Evolutionary conservation across 2,888 invertebrate species (phyloP).

Genomic region (Yponomeuta evonymella): DNA sequence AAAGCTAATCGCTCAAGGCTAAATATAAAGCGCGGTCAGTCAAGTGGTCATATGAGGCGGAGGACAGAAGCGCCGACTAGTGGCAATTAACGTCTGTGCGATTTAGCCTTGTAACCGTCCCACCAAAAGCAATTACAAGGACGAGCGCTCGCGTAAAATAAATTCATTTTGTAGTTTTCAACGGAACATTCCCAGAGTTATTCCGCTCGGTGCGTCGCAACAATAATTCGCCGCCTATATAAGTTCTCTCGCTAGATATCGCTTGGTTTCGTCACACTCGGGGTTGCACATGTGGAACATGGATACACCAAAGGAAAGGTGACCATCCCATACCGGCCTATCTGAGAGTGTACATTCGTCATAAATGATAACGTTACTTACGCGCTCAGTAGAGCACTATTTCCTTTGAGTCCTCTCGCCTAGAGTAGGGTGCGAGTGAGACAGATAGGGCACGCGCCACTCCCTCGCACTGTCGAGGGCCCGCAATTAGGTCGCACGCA

Average conservation of each 20-base stretch:
- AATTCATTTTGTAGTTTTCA: neutral
- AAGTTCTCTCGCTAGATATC: neutral
- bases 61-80: too few relatives aligned
- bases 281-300: too few relatives aligned
- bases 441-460: conserved; percentile 22
- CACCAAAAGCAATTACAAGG: neutral
- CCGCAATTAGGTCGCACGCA: conserved; percentile 21
- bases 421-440: neutral
- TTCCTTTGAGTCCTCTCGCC: conserved; percentile 7
- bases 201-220: neutral
- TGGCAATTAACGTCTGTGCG: too few relatives aligned
- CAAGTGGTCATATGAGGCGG: too few relatives aligned
- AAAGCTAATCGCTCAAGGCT: too few relatives aligned
- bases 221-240: neutral
- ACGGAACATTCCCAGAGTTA: neutral
- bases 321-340: too few relatives aligned
- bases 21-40: too few relatives aligned
- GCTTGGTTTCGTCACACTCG: too few relatives aligned
- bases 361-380: neutral
- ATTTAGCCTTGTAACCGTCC: too few relatives aligned
- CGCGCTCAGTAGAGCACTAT: neutral
- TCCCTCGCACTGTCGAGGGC: conserved; percentile 20
- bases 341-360: too few relatives aligned
- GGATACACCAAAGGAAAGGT: too few relatives aligned
- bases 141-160: neutral